Base-by-base conservation (phyloP, 2,888 invertebrate species). In the Hyppa rectilinea region DNA sequence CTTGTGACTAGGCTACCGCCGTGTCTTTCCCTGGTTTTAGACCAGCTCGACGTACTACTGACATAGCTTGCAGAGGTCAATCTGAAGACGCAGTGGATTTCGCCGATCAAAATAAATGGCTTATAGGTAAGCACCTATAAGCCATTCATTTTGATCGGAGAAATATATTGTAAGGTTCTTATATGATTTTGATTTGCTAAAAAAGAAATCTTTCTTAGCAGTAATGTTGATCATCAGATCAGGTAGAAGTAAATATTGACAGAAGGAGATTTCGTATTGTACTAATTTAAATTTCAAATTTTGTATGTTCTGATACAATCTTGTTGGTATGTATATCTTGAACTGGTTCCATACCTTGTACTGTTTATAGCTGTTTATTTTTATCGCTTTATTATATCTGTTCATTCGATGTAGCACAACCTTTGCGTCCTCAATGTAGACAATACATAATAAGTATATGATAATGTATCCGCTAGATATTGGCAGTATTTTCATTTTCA, bases 381-480 rank as follows among this genome's bases (percentile, higher is more conserved):
- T 9, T 34, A 69, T 29, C 63, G 23, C 9, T 50, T 40, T 36
- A 20, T 9, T 45, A 45, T 56, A 50, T 62, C 14, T 40, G 12
- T 23, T 17, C n/a, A n/a, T n/a, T n/a, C 9, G 55, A 47, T 82
- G 20, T 53, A 34, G 34, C 47, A 43, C 9, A 26, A 38, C 0
- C 75, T 55, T 75, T 55, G 73, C 20, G 82, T 65, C 45, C 80
- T 52, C 65, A 71, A 77, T 77, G 52, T 40, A 45, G 47, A 82
- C 76, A 78, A 76, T 82, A 53, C 62, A 63, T 20, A 56, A 53
- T 67, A 55, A 40, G 53, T 12, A 29, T 66, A 75, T 23, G 36
- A 26, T 34, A 65, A 50, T 43, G 38, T 36, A 50, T 65, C 50
- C 20, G 61, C 68, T 68, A 71, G 50, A 78, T 72, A 76, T 73